phyloP scores from a whole-genome alignment of 1,140 invertebrate species.

The Conus betulinus region DNA sequence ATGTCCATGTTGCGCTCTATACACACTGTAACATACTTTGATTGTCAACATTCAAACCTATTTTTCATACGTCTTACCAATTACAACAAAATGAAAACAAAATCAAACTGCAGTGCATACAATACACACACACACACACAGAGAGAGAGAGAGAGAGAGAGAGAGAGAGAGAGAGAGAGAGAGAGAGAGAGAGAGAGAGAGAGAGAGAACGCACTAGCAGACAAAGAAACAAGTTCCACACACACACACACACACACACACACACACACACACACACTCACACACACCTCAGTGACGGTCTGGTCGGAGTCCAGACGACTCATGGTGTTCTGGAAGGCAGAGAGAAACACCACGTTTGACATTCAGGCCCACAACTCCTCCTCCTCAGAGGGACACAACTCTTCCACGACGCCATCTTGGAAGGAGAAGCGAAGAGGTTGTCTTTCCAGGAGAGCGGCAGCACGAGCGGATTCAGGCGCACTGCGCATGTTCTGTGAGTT shows the following conservation, averaged over 20 bases:
- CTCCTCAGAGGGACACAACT: constrained; percentile 72
- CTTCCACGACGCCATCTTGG: constrained; percentile 76
- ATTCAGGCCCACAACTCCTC: constrained; percentile 89
- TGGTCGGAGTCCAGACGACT: constrained; percentile 82
- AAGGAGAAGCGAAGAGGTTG: constrained; percentile 79
- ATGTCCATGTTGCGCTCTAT: too few relatives aligned
- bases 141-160: too few relatives aligned
- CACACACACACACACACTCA: background rate
- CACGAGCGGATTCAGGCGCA: constrained; percentile 31
- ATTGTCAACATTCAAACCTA: too few relatives aligned
- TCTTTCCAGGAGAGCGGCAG: constrained; percentile 50
- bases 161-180: too few relatives aligned
- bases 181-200: too few relatives aligned
- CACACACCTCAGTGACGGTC: constrained; percentile 23
- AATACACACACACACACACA: too few relatives aligned
- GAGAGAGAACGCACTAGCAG: too few relatives aligned
- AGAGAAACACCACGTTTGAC: constrained; percentile 90
- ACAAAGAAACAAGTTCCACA: too few relatives aligned
- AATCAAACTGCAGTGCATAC: too few relatives aligned
- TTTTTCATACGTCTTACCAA: too few relatives aligned
- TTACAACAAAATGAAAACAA: too few relatives aligned
- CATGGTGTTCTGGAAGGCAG: constrained; percentile 92
- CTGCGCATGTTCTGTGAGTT: constrained; percentile 37
- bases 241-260: background rate
- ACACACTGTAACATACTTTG: too few relatives aligned